Percentiles rank a stretch among this genome's conserved stretches.
Conservation (phyloP, 2,888 invertebrate genomes). For the Polydrusus tereticollis region DNA sequence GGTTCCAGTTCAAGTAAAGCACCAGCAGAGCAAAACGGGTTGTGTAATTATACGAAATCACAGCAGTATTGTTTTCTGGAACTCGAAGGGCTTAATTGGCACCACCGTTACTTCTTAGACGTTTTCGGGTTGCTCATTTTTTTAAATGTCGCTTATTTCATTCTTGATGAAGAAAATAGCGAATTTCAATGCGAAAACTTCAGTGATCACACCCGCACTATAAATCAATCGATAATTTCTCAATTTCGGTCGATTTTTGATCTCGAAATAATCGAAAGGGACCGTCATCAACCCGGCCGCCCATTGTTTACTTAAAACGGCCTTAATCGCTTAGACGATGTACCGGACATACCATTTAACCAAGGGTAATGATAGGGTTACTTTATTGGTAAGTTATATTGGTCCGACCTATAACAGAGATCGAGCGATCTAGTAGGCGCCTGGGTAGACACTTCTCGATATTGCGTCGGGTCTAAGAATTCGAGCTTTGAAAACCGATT, state of each 20-base stretch:
- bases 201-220: constrained; percentile 29
- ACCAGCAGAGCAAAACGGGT: constrained; percentile 12
- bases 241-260: constrained; percentile 30
- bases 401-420: constrained; percentile 37
- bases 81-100: too few relatives aligned
- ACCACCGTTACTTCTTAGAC: neutral
- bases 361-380: constrained; percentile 42
- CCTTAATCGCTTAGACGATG: constrained; percentile 36
- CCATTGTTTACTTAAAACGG: constrained; percentile 49
- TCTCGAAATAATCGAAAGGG: constrained; percentile 30
- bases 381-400: constrained; percentile 40
- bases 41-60: constrained; percentile 2
- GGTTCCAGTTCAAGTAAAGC: constrained; percentile 30
- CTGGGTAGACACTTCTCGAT: constrained; percentile 47
- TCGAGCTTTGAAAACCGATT: constrained; percentile 12
- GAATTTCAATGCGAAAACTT: too few relatives aligned
- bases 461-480: constrained; percentile 34
- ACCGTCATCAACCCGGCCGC: constrained; percentile 40
- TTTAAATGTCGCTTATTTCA: too few relatives aligned
- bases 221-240: constrained; percentile 46
- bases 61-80: neutral
- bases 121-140: too few relatives aligned
- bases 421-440: constrained; percentile 41
- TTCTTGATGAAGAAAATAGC: too few relatives aligned
- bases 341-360: constrained; percentile 42